phyloP scores from a whole-genome alignment of 2,113 vertebrate species.

The Haplochromis vanheusdeni region DNA sequence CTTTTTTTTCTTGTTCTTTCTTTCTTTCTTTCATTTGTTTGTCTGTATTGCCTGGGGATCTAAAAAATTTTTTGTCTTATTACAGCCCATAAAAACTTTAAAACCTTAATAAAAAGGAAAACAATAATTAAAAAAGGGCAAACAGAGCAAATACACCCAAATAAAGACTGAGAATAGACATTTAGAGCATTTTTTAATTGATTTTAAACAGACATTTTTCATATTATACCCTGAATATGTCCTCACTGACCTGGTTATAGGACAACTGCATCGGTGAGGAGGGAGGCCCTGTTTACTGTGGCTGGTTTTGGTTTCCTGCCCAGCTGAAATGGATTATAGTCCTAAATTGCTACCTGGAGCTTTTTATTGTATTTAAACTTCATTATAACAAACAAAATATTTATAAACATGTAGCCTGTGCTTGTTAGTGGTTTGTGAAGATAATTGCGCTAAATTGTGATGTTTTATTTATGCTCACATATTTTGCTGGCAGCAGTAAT shows the following conservation, averaged over 20 bases:
- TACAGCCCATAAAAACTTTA: not conserved
- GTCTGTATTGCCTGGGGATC: not conserved
- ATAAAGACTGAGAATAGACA: not conserved
- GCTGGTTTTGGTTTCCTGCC: not conserved
- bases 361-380: not conserved
- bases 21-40: not conserved
- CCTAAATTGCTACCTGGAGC: not conserved
- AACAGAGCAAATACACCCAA: not conserved
- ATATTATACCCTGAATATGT: not conserved
- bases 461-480: not conserved
- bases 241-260: not conserved
- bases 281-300: not conserved
- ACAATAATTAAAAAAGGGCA: not conserved
- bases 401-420: not conserved
- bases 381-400: conserved; percentile 18
- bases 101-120: not conserved
- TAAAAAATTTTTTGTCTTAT: fast-evolving
- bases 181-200: not conserved
- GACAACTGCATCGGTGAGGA: not conserved
- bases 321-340: not conserved
- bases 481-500: not conserved
- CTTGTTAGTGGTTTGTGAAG: conserved; percentile 3
- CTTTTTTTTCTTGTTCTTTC: not conserved
- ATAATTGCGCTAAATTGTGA: not conserved
- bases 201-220: not conserved